Percentiles rank a stretch among this genome's conserved stretches.
Evolutionary conservation across 2,797 vertebrate genomes (phyloP).

Genomic region (Vipera ursinii): DNA sequence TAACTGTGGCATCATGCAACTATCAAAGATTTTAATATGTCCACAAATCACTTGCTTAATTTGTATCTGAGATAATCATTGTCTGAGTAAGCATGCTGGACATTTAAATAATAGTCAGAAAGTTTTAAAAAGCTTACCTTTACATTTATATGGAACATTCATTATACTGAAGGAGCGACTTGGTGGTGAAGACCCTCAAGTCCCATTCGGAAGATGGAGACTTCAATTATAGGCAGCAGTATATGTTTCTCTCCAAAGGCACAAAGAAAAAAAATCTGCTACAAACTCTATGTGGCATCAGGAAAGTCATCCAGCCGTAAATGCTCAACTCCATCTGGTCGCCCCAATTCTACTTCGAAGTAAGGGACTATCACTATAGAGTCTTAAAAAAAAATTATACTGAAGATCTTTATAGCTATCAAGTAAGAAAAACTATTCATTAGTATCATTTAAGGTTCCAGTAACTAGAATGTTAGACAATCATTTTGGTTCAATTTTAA

Average conservation of each 20-base stretch:
- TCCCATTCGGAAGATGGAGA: not conserved
- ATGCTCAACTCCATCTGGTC: not conserved
- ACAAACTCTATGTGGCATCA: not conserved
- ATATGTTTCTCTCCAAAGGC: not conserved
- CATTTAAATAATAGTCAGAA: not conserved
- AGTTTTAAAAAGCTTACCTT: not conserved
- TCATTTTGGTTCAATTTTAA: not conserved
- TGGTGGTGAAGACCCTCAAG: not conserved
- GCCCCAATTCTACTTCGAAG: not conserved
- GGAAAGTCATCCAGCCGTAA: not conserved
- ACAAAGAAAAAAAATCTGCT: not conserved
- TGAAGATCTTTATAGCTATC: not conserved
- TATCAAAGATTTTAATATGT: not conserved
- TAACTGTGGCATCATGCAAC: not conserved
- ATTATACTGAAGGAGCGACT: not conserved
- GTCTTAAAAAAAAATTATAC: not conserved
- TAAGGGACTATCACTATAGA: not conserved
- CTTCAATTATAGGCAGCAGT: not conserved
- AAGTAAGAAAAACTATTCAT: not conserved
- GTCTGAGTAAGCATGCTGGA: not conserved
- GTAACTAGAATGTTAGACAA: not conserved
- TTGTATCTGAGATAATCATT: not conserved
- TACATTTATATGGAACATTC: not conserved
- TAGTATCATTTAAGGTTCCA: not conserved
- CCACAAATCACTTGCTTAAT: slow-evolving; percentile 32